Evolutionary conservation across 2,888 invertebrate genomes (phyloP).

Genomic region (Tenodera sinensis): DNA sequence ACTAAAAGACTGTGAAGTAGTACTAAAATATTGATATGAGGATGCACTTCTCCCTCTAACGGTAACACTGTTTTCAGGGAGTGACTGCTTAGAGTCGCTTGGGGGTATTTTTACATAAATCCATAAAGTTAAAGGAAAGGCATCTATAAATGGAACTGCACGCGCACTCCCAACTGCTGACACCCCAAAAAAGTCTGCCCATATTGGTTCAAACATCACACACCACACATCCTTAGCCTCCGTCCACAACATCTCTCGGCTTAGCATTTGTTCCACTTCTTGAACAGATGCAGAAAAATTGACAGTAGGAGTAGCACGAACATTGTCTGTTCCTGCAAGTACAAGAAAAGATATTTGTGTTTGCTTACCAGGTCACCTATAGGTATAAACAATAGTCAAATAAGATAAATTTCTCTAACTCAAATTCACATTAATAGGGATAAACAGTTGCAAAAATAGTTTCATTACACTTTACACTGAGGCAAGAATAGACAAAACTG

Average conservation of each 20-base stretch:
- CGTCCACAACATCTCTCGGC: slow-evolving; percentile 64
- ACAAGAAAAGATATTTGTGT: too few species aligned
- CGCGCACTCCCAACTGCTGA: slow-evolving; percentile 66
- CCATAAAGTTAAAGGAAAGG: slow-evolving; percentile 87
- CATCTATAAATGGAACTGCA: slow-evolving; percentile 76
- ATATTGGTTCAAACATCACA: slow-evolving; percentile 81
- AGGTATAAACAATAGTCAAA: too few species aligned
- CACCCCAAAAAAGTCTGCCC: slow-evolving; percentile 88
- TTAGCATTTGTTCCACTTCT: slow-evolving; percentile 51
- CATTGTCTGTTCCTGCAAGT: slow-evolving; percentile 48
- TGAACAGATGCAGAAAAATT: slow-evolving; percentile 45
- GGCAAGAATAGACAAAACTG: too few species aligned
- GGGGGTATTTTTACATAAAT: slow-evolving; percentile 47
- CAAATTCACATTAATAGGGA: too few species aligned
- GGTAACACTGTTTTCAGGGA: neutral
- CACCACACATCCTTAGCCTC: slow-evolving; percentile 87
- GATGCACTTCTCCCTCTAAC: neutral
- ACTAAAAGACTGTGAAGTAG: neutral
- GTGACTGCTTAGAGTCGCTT: neutral
- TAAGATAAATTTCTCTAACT: too few species aligned
- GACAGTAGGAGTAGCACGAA: slow-evolving; percentile 41
- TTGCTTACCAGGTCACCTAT: too few species aligned
- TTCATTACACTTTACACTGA: too few species aligned
- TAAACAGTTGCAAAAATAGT: too few species aligned
- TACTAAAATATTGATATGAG: neutral